A percentile compares a stretch with the other conserved stretches of the same genome.
Evolutionary conservation across 2,797 vertebrate species (phyloP).

Genomic region (Halcyon leucocephala): DNA sequence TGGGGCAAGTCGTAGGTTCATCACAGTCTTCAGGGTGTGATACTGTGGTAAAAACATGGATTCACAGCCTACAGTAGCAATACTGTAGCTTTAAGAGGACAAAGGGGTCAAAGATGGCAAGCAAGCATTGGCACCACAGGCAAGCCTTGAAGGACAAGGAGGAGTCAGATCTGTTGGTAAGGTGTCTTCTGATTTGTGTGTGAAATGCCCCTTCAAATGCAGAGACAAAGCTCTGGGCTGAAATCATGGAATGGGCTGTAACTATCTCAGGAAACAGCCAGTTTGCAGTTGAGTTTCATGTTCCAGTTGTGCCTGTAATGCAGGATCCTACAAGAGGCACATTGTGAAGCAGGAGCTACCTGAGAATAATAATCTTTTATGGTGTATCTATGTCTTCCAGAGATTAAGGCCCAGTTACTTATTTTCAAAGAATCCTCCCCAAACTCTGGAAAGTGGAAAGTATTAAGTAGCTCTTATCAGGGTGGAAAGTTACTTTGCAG

Average conservation of each 20-base stretch:
- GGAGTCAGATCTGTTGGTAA: not conserved
- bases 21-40: not conserved
- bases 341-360: not conserved
- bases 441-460: not conserved
- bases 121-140: not conserved
- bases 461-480: not conserved
- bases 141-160: not conserved
- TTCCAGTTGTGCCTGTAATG: not conserved
- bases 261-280: not conserved
- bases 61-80: not conserved
- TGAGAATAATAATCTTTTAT: not conserved
- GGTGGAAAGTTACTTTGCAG: not conserved
- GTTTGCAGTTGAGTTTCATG: not conserved
- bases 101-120: not conserved
- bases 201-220: not conserved
- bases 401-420: not conserved
- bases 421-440: not conserved
- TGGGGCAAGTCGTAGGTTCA: not conserved
- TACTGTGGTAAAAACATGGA: not conserved
- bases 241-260: not conserved
- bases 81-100: not conserved
- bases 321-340: not conserved
- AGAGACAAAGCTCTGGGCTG: not conserved
- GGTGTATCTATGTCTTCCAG: not conserved
- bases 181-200: not conserved